Evolutionary conservation across 2,888 invertebrate genomes (phyloP).

Genomic region (Chalcosyrphus nemorum): DNA sequence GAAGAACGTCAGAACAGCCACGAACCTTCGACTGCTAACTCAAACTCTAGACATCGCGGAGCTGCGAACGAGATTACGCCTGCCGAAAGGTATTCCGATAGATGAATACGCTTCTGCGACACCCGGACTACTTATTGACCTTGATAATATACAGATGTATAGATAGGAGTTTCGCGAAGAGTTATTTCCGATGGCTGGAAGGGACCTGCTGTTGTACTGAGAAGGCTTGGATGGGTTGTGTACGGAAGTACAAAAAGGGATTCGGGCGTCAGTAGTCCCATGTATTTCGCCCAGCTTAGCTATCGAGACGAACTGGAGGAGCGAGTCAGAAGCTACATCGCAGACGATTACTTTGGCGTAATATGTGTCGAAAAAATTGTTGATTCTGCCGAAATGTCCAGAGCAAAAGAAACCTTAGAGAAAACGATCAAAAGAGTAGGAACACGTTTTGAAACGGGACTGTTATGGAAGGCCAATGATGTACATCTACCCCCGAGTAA

Average conservation of each 20-base stretch:
- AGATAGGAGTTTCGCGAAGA: slow-evolving; percentile 15
- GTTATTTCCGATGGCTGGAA: slow-evolving; percentile 12
- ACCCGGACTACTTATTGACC: slow-evolving; percentile 30
- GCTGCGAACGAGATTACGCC: slow-evolving; percentile 15
- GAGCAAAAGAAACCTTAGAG: background rate
- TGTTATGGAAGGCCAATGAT: slow-evolving; percentile 32
- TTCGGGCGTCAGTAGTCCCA: background rate
- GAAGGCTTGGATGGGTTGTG: slow-evolving; percentile 33
- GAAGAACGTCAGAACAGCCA: slow-evolving; percentile 41
- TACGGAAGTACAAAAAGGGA: slow-evolving; percentile 16
- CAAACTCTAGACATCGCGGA: slow-evolving; percentile 21
- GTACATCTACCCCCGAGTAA: slow-evolving; percentile 38
- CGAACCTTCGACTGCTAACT: slow-evolving; percentile 19
- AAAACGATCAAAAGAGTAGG: slow-evolving; percentile 1
- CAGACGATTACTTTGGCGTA: background rate
- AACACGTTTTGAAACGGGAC: slow-evolving; percentile 17
- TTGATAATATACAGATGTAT: slow-evolving; percentile 42
- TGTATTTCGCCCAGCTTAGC: background rate
- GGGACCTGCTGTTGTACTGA: slow-evolving; percentile 11
- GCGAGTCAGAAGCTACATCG: background rate
- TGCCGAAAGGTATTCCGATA: slow-evolving; percentile 2
- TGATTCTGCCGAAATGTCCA: background rate
- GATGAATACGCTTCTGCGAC: slow-evolving; percentile 1
- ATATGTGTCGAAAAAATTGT: background rate
- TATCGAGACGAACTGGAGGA: background rate